Conservation (phyloP, 2,888 invertebrate species). For the Acleris holmiana region DNA sequence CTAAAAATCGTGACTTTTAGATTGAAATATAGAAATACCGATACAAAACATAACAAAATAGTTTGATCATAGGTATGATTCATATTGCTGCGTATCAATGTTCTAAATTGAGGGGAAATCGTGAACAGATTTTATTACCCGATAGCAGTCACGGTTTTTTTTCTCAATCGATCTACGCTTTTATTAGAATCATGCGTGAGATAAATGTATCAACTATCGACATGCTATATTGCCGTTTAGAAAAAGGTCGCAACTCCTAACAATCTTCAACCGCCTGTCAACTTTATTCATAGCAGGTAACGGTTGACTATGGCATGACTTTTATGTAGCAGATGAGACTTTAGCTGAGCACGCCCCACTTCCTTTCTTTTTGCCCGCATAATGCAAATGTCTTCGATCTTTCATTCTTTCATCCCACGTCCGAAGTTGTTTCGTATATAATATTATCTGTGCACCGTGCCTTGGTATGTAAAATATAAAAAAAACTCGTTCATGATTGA, state of each 20-base stretch:
- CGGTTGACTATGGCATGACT: no score
- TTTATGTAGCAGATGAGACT: no score
- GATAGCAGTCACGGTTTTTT: conserved; percentile 54
- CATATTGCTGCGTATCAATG: conserved; percentile 5
- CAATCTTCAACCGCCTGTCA: no score
- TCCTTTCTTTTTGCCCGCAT: conserved; percentile 58
- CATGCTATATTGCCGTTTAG: no score
- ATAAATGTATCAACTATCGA: conserved; percentile 43
- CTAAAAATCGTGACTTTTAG: not conserved
- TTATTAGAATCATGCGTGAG: conserved; percentile 59
- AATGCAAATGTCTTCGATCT: conserved; percentile 54
- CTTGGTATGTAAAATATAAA: conserved; percentile 23
- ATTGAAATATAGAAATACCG: no score
- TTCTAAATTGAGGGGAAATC: conserved; percentile 10
- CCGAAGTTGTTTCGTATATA: conserved; percentile 29
- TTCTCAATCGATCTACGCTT: conserved; percentile 57
- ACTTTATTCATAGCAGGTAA: no score
- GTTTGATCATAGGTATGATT: not conserved
- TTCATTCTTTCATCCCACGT: conserved; percentile 51
- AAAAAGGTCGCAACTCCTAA: no score
- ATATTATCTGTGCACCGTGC: conserved; percentile 17
- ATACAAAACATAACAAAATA: not conserved
- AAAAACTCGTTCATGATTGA: conserved; percentile 20
- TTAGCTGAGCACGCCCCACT: conserved; percentile 44
- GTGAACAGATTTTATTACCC: conserved; percentile 56